phyloP scores from a whole-genome alignment of 2,888 invertebrate genomes.

The Conomelus anceps region DNA sequence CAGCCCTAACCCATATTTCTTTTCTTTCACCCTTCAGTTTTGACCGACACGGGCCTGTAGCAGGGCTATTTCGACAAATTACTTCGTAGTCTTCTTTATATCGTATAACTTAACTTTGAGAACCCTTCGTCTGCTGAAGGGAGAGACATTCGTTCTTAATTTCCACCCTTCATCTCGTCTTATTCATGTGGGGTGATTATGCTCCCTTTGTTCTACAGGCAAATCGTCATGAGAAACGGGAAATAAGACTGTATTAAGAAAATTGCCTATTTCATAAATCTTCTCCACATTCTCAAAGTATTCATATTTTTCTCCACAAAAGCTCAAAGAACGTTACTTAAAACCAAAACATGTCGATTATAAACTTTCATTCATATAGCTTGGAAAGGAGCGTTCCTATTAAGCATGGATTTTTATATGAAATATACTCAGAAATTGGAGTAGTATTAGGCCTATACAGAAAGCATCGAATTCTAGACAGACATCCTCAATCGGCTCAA shows the following conservation, averaged over 20 bases:
- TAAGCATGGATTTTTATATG: neutral
- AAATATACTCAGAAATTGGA: too few relatives aligned
- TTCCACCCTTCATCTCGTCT: neutral
- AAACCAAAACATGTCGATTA: neutral
- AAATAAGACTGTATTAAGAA: neutral
- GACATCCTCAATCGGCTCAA: too few relatives aligned
- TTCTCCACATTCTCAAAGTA: too few relatives aligned
- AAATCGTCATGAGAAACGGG: neutral
- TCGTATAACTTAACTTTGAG: neutral
- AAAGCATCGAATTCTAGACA: too few relatives aligned
- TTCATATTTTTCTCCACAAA: too few relatives aligned
- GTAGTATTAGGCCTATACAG: too few relatives aligned
- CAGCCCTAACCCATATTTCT: neutral
- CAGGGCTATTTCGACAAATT: neutral
- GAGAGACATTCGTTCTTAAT: neutral
- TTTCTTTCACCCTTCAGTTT: neutral
- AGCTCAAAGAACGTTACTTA: neutral
- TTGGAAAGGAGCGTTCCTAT: neutral
- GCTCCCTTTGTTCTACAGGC: neutral
- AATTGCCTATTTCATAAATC: neutral
- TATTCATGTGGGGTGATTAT: neutral
- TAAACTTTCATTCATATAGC: neutral
- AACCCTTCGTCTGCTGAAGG: neutral
- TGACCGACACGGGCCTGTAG: neutral
- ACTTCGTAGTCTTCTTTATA: neutral